phyloP scores from a whole-genome alignment of 2,113 vertebrate species.

The Callionymus lyra region DNA sequence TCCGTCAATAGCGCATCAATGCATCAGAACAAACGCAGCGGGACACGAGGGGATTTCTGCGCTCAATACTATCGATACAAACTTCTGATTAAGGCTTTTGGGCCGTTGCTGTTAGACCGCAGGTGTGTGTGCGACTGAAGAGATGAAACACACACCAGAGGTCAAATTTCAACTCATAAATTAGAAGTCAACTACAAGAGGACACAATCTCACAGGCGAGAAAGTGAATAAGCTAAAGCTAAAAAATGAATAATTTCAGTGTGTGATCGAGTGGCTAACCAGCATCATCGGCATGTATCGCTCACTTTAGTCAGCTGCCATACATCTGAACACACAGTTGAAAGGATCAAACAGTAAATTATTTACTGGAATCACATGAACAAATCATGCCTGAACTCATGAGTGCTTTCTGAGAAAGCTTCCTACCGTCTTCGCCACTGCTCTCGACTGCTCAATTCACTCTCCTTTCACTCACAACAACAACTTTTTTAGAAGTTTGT shows the following conservation, averaged over 20 bases:
- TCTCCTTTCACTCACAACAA: too few species aligned
- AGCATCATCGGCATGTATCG: not conserved
- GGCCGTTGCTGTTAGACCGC: not conserved
- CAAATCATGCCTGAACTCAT: not conserved
- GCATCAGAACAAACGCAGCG: slow-evolving; percentile 51
- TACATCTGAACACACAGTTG: not conserved
- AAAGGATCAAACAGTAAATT: slow-evolving; percentile 9
- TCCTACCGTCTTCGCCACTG: not conserved
- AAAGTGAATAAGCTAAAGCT: too few species aligned
- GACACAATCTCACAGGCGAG: too few species aligned
- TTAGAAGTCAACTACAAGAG: too few species aligned
- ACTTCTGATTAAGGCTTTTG: slow-evolving; percentile 43
- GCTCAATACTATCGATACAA: slow-evolving; percentile 52
- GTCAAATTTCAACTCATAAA: too few species aligned
- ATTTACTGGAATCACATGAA: not conserved
- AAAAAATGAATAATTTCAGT: not conserved
- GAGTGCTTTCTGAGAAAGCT: not conserved
- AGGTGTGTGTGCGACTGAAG: slow-evolving; percentile 6
- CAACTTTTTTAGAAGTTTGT: too few species aligned
- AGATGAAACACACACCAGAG: slow-evolving; percentile 5
- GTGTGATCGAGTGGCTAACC: slow-evolving; percentile 13
- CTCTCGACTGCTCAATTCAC: too few species aligned
- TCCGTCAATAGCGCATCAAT: slow-evolving; percentile 57
- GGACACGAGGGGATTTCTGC: slow-evolving; percentile 44
- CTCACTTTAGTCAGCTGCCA: slow-evolving; percentile 3